A percentile compares a stretch with the other conserved stretches of the same genome.
phyloP scores from a whole-genome alignment of 2,888 invertebrate genomes.

The Lathronympha strigana region DNA sequence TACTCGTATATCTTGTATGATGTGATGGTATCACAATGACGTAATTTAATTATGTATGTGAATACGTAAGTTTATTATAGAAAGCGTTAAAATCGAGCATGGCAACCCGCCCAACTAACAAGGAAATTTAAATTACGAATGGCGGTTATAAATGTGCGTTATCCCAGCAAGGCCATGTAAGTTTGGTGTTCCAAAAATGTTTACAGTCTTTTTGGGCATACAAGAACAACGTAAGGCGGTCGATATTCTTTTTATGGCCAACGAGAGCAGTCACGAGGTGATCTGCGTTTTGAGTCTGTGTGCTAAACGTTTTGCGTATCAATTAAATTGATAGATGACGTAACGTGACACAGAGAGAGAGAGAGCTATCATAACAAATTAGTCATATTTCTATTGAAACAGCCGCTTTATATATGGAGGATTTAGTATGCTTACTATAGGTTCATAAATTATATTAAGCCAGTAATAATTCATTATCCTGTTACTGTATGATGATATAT shows the following conservation, averaged over 20 bases:
- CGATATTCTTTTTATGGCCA: slow-evolving; percentile 57
- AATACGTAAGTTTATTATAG: slow-evolving; percentile 37
- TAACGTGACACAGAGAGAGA: too few species aligned
- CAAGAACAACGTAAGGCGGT: slow-evolving; percentile 52
- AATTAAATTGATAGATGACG: background rate
- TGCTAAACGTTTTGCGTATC: slow-evolving; percentile 13
- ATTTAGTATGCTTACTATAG: too few species aligned
- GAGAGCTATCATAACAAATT: too few species aligned
- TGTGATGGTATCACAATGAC: slow-evolving; percentile 21
- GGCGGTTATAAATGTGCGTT: slow-evolving; percentile 28
- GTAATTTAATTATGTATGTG: slow-evolving; percentile 33
- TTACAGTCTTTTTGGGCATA: slow-evolving; percentile 52
- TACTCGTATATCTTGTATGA: slow-evolving; percentile 14
- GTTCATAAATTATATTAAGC: too few species aligned
- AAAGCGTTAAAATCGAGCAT: slow-evolving; percentile 32
- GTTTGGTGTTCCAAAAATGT: slow-evolving; percentile 13
- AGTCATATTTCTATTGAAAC: too few species aligned
- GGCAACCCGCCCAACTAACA: background rate
- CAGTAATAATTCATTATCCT: too few species aligned
- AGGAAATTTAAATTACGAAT: slow-evolving; percentile 25
- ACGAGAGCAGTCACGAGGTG: slow-evolving; percentile 53
- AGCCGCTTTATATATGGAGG: too few species aligned
- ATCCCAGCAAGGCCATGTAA: slow-evolving; percentile 23
- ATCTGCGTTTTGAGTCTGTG: slow-evolving; percentile 40
- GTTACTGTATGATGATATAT: too few species aligned